Evolutionary conservation across 37 sponge, comb jelly and placozoan genomes (phyloP), one percentile per base, ranked within the genome.

Genomic region (Spongia lamella): DNA sequence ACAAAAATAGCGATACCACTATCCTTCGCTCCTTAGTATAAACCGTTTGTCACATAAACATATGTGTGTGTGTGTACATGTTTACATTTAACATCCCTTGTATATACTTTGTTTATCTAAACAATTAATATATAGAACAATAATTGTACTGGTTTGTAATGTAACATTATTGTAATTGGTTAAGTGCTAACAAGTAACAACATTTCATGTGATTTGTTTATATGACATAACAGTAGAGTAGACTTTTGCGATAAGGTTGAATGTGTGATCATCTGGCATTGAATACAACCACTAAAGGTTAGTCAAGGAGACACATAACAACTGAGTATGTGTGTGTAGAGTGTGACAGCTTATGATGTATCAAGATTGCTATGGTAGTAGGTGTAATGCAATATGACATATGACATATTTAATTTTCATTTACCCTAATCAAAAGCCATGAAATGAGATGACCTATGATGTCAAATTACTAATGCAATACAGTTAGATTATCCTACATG

Each of bases 251-350:
- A n/a, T n/a, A n/a, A n/a, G n/a, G n/a, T n/a, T n/a, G n/a, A 31
- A 1, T 15, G 1, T 16, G 26, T 17, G 51, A 32, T 35, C 61
- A 90, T 85, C 91, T 85, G 33, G 86, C 91, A 78, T 90, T 86
- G 60, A 90, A 90, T 50, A 90, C 91, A 66, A 90, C 82, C 19
- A 88, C 88, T 88, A 51, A 26, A 3, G 27, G 38, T 4, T 38
- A 24, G 60, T 54, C 13, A 83, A 68, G 56, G 74, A 80, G 21
- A 0, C 14, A 60, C 6, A 4, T 20, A 16, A 3, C 20, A 30
- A 47, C 16, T 16, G 22, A 53, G 15, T 30, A 53, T 13, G 21
- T 61, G 63, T n/a, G n/a, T n/a, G n/a, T n/a, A n/a, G n/a, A n/a
- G n/a, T n/a, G n/a, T n/a, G n/a, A n/a, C n/a, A n/a, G n/a, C n/a